Evolutionary conservation across 1,140 invertebrate species (phyloP).

Genomic region (Piezodorus guildinii): DNA sequence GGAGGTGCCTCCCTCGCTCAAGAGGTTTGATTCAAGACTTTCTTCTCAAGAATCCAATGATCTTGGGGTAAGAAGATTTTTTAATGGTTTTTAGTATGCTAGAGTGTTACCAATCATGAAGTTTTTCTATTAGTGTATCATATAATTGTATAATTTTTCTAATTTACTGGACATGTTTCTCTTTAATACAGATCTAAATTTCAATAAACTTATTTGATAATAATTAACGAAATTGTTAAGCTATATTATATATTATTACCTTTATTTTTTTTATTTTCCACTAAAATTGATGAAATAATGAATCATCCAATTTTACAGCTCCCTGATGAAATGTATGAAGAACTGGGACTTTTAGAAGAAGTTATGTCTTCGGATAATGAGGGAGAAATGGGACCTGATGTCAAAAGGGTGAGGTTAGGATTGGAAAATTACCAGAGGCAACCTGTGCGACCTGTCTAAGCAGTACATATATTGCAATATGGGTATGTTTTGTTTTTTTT

Average conservation of each 20-base stretch:
- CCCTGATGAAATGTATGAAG: slow-evolving; percentile 28
- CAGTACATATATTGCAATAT: background rate
- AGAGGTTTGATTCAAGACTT: slow-evolving; percentile 32
- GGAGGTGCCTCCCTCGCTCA: slow-evolving; percentile 23
- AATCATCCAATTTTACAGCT: slow-evolving; percentile 25
- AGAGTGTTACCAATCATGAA: too few species aligned
- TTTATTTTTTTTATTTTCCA: background rate
- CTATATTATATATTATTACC: background rate
- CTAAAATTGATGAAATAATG: background rate
- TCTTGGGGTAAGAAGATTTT: slow-evolving; percentile 32
- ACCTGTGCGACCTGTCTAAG: slow-evolving; percentile 8
- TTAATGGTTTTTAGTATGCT: too few species aligned
- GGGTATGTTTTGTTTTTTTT: background rate
- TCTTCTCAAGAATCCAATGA: slow-evolving; percentile 32
- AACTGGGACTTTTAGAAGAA: slow-evolving; percentile 25
- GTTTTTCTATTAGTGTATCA: too few species aligned
- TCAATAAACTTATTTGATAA: too few species aligned
- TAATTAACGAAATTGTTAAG: too few species aligned
- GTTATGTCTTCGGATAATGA: slow-evolving; percentile 8
- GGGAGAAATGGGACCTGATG: background rate
- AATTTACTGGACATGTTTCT: too few species aligned
- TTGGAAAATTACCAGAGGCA: background rate
- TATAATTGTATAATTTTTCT: too few species aligned
- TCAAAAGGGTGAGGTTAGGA: background rate
- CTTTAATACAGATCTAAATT: too few species aligned